These are phyloP conservation scores for Ooceraea biroi DNA, from an alignment of 1,140 invertebrate genomes.

Conservation along the genomic window DNA sequence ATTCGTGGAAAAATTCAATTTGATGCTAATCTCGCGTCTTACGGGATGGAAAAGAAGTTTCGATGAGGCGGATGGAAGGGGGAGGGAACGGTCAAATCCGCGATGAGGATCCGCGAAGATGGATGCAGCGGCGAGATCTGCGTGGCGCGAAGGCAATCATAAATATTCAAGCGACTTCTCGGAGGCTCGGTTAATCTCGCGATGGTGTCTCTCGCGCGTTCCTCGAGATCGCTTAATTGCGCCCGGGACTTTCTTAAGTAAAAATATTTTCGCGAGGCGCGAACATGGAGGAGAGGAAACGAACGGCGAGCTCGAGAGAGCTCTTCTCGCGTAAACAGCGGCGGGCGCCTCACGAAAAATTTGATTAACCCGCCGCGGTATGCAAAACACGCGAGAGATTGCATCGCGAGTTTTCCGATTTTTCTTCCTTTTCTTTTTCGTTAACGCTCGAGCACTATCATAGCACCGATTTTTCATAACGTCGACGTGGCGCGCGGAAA, in stretches of 20 bases:
- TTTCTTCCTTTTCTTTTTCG: too few relatives aligned
- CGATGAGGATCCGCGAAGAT: slow-evolving; percentile 17
- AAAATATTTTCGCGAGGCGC: neutral
- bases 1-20: slow-evolving; percentile 56
- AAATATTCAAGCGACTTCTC: slow-evolving; percentile 57
- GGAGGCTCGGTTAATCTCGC: slow-evolving; percentile 21
- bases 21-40: slow-evolving; percentile 41
- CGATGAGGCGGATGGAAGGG: too few relatives aligned
- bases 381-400: too few relatives aligned
- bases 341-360: too few relatives aligned
- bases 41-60: neutral
- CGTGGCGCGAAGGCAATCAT: slow-evolving; percentile 29
- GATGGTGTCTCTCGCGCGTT: slow-evolving; percentile 21
- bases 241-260: neutral
- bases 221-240: slow-evolving; percentile 46
- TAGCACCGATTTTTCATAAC: too few relatives aligned
- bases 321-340: too few relatives aligned
- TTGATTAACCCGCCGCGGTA: too few relatives aligned
- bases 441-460: too few relatives aligned
- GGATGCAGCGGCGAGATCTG: slow-evolving; percentile 41
- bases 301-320: too few relatives aligned
- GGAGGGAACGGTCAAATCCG: slow-evolving; percentile 7
- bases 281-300: neutral
- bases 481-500: too few relatives aligned
- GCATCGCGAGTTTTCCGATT: too few relatives aligned